phyloP scores from a whole-genome alignment of 2,113 vertebrate genomes.

The Lepidothrix coronata region DNA sequence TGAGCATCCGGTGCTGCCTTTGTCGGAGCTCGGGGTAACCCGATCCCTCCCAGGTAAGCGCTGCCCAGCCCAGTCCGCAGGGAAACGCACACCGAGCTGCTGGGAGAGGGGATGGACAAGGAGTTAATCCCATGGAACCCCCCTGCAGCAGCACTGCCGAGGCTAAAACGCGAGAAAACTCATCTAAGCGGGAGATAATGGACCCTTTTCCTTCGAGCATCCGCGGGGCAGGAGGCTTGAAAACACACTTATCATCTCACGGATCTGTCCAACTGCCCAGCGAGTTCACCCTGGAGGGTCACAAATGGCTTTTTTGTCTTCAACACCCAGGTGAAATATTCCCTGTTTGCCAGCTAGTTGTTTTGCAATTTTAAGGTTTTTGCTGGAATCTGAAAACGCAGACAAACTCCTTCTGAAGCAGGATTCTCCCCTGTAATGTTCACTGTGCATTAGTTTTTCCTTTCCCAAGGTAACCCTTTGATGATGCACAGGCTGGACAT shows the following conservation, averaged over 20 bases:
- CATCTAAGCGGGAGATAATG: fast-evolving
- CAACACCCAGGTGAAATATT: not conserved
- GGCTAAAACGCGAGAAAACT: not conserved
- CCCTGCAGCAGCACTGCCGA: too few relatives aligned
- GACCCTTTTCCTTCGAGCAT: too few relatives aligned
- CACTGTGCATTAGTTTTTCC: fast-evolving
- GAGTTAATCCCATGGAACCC: not conserved
- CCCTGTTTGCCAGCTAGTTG: not conserved
- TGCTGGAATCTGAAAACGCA: not conserved
- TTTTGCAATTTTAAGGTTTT: not conserved
- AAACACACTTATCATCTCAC: not conserved
- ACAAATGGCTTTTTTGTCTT: not conserved
- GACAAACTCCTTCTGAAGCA: not conserved
- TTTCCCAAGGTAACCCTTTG: not conserved
- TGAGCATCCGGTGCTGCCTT: not conserved
- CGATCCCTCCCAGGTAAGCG: not conserved
- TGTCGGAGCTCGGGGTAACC: constrained; percentile 12
- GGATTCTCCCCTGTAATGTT: not conserved
- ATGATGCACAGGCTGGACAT: not conserved
- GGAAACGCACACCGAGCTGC: constrained; percentile 22
- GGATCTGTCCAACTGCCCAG: not conserved
- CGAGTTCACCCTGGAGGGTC: not conserved
- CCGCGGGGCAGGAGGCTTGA: fast-evolving
- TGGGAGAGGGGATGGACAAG: not conserved
- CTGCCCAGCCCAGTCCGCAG: not conserved